Evolutionary conservation across 2,113 vertebrate genomes (phyloP).

Genomic region (Hyaena hyaena): DNA sequence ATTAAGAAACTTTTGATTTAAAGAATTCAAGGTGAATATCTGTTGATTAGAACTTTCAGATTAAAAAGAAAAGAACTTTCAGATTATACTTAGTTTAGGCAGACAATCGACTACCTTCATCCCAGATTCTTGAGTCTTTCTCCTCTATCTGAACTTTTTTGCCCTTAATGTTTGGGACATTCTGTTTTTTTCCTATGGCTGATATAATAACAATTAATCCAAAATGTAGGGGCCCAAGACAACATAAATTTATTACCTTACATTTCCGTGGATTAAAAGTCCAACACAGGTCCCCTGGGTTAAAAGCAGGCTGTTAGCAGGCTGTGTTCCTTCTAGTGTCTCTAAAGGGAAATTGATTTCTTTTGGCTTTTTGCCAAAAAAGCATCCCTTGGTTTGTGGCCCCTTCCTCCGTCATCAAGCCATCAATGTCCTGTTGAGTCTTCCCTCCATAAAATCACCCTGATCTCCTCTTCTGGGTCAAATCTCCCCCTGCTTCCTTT

Average conservation of each 20-base stretch:
- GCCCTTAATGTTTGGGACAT: too few relatives aligned
- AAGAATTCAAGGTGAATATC: constrained; percentile 38
- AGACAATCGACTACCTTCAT: not conserved
- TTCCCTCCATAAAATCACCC: fast-evolving
- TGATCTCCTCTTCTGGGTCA: fast-evolving
- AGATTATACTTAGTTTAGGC: not conserved
- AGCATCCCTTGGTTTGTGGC: not conserved
- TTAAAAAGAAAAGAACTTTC: not conserved
- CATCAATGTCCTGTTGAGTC: fast-evolving
- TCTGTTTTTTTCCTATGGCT: not conserved
- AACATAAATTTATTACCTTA: fast-evolving
- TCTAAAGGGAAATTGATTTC: fast-evolving
- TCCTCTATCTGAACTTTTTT: not conserved
- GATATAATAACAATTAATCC: not conserved
- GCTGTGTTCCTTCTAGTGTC: too few relatives aligned
- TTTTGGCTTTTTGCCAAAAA: not conserved
- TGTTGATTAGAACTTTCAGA: constrained; percentile 4
- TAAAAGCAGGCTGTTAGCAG: fast-evolving
- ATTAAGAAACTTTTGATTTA: constrained; percentile 66
- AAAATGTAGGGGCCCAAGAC: not conserved
- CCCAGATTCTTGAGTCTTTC: not conserved
- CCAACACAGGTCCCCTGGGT: not conserved
- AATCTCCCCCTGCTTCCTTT: fast-evolving
- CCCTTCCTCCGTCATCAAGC: not conserved
- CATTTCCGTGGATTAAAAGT: too few relatives aligned